Evolutionary conservation across 2,888 invertebrate genomes (phyloP).

Genomic region (Melanostoma mellinum): DNA sequence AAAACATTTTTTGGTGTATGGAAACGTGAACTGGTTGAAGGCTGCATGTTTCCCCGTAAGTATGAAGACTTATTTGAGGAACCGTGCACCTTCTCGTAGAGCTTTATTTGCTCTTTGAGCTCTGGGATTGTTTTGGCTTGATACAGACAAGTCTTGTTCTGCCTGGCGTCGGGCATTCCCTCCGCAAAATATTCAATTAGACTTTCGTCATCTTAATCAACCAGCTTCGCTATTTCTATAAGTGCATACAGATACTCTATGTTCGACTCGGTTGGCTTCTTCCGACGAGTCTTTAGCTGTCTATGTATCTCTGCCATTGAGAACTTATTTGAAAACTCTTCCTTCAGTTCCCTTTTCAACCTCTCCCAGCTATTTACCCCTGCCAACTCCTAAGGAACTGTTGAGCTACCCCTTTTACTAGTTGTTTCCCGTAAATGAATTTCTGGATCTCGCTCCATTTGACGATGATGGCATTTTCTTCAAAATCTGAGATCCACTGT

Average conservation of each 20-base stretch:
- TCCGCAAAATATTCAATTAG: constrained; percentile 64
- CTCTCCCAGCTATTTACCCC: constrained; percentile 6
- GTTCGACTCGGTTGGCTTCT: constrained; percentile 13
- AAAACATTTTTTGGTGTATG: too few relatives aligned
- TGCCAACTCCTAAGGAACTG: background rate
- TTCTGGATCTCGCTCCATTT: constrained; percentile 31
- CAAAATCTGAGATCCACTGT: constrained; percentile 30
- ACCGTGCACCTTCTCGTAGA: too few relatives aligned
- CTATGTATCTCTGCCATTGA: constrained; percentile 19
- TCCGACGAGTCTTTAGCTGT: constrained; percentile 11
- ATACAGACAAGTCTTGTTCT: constrained; percentile 36
- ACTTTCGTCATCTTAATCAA: constrained; percentile 47
- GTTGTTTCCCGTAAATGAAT: constrained; percentile 28
- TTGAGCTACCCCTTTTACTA: constrained; percentile 10
- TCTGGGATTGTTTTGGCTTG: too few relatives aligned
- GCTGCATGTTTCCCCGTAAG: too few relatives aligned
- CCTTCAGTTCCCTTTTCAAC: background rate
- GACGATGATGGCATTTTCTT: constrained; percentile 31
- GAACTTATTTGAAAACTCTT: constrained; percentile 20
- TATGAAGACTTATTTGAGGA: too few relatives aligned
- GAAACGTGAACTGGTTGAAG: too few relatives aligned
- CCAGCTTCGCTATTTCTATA: constrained; percentile 31
- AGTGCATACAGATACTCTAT: constrained; percentile 24
- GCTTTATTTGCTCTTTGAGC: too few relatives aligned
- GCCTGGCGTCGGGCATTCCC: constrained; percentile 47